A percentile compares a stretch with the other conserved stretches of the same genome.
These are phyloP conservation scores for Ochotona curzoniae DNA, from an alignment of 2,113 vertebrate genomes.

Conservation along the genomic window DNA sequence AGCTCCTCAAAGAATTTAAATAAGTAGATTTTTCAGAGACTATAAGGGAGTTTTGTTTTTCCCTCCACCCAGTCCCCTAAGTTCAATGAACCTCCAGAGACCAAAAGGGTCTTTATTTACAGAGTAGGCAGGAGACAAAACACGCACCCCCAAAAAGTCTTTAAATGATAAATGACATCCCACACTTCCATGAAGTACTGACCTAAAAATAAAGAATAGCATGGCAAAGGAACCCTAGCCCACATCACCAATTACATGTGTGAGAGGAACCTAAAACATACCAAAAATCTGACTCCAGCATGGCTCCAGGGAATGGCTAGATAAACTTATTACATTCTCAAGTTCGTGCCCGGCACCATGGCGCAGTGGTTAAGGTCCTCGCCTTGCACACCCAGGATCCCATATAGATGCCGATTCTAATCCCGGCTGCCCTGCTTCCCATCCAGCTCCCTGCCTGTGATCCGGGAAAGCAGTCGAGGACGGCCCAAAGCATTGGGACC, in stretches of 20 bases:
- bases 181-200: not conserved
- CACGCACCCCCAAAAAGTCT: not conserved
- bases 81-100: not conserved
- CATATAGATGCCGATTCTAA: too few species aligned
- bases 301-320: constrained; percentile 31
- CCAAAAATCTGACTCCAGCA: not conserved
- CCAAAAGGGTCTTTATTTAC: not conserved
- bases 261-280: constrained; percentile 19
- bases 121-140: constrained; percentile 12
- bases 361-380: too few species aligned
- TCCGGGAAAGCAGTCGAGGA: too few species aligned
- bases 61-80: not conserved
- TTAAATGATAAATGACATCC: not conserved
- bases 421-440: too few species aligned
- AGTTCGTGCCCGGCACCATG: not conserved
- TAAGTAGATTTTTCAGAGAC: not conserved
- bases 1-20: not conserved
- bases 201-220: not conserved
- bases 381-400: too few species aligned
- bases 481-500: too few species aligned
- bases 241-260: constrained; percentile 36
- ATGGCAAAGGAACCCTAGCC: not conserved
- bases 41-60: not conserved
- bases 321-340: not conserved
- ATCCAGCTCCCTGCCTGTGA: too few species aligned